Evolutionary conservation across 2,113 vertebrate genomes (phyloP), one percentile per base, ranked within the genome.

Genomic region (Toxostoma redivivum): DNA sequence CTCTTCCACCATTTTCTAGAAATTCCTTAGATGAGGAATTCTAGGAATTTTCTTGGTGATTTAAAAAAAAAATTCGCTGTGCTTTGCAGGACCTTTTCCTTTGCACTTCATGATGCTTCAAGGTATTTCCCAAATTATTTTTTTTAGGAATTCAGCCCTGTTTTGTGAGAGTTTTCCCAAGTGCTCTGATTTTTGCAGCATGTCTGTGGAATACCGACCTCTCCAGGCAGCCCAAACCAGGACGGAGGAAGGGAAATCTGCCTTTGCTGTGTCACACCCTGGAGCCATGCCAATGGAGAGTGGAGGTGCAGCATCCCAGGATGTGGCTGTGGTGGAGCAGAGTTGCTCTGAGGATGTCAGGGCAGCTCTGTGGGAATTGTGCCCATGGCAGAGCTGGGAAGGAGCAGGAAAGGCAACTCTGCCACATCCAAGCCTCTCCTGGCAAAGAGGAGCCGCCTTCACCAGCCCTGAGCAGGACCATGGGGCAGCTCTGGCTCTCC

Each of bases 311-410:
- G 48, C 37, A 57, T 9, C 44, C 30, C 76, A 45, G 58, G 47
- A 48, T 14, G 18, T 0, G 9, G 37, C 30, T 47, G 37, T 2
- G 13, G 24, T 4, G 53, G 23, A 67, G 20, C 67, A 60, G 71
- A 27, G 30, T 19, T 0, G 0, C 54, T 17, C 60, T 1, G 0
- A 1, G 10, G 37, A 21, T 27, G 22, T 1, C 0, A 2, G 67
- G 57, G 18, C 35, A 77, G 47, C 10, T 17, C 51, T 6, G 3
- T 48, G 53, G 54, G 47, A 62, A 42, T 23, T 22, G 60, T 78
- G 58, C 60, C 10, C 5, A 21, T 47, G 21, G 11, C 45, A 47
- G 60, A 69, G 47, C 44, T 60, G 56, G 22, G 54, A 27, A 21
- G 31, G 57, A 73, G n/a, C 64, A 10, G 33, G 38, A 27, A 48